Percentiles rank a stretch among this genome's conserved stretches.
phyloP scores from a whole-genome alignment of 2,113 vertebrate species.

The Axis porcinus region DNA sequence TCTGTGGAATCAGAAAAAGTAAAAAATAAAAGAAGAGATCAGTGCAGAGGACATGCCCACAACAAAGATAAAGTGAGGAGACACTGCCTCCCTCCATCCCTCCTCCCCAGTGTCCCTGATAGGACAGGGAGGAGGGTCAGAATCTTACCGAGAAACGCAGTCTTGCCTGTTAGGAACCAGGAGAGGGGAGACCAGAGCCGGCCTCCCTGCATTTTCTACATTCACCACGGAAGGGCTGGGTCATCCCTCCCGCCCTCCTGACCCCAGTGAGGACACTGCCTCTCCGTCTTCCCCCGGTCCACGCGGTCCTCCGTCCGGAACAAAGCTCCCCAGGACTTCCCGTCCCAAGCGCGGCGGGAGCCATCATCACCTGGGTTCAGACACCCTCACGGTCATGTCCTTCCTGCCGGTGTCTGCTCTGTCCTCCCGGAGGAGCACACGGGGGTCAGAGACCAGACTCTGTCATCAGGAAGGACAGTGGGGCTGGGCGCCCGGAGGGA shows the following conservation, averaged over 20 bases:
- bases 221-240: background rate
- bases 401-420: background rate
- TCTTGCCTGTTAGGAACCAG: background rate
- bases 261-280: background rate
- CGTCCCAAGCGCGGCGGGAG: too few species aligned
- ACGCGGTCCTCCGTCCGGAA: accelerated
- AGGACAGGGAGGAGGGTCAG: background rate
- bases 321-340: background rate
- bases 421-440: background rate
- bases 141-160: background rate
- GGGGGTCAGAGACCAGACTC: background rate
- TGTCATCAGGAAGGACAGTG: background rate
- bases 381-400: accelerated
- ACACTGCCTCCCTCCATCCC: background rate
- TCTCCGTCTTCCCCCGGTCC: background rate
- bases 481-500: background rate
- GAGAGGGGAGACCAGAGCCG: background rate
- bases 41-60: background rate
- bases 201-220: background rate
- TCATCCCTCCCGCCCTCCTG: background rate
- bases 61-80: background rate
- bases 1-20: background rate
- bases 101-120: background rate
- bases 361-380: background rate
- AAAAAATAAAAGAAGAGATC: background rate